Conservation (phyloP, 2,888 invertebrate species). For the Drosophila demipolita region DNA sequence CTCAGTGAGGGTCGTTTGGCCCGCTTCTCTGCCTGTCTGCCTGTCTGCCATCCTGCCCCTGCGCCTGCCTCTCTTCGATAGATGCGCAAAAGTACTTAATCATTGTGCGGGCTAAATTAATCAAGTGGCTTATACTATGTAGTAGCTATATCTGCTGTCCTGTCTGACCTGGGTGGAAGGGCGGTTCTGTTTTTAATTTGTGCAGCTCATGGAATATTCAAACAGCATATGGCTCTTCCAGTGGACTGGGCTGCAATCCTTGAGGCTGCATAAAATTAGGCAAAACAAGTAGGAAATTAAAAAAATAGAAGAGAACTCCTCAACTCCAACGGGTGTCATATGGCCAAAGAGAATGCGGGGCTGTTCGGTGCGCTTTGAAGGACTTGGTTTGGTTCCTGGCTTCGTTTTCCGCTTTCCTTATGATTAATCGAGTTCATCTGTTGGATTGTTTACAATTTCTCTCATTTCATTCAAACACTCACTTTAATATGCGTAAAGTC, state of each 20-base stretch:
- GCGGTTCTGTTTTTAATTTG: constrained; percentile 75
- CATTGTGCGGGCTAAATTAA: constrained; percentile 83
- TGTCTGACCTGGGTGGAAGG: constrained; percentile 11
- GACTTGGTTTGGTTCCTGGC: constrained; percentile 33
- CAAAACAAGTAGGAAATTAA: constrained; percentile 76
- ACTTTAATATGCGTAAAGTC: constrained; percentile 64
- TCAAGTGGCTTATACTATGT: constrained; percentile 74
- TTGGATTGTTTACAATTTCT: constrained; percentile 67
- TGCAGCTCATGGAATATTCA: constrained; percentile 80
- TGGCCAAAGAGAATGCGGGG: constrained; percentile 36
- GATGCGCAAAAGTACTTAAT: constrained; percentile 81
- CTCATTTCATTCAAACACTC: constrained; percentile 43
- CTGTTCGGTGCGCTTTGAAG: constrained; percentile 46
- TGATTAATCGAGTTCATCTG: constrained; percentile 83
- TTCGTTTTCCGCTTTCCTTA: constrained; percentile 25
- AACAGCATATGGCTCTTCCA: constrained; percentile 70
- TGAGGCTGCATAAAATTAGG: constrained; percentile 74
- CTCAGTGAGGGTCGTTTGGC: constrained; percentile 54
- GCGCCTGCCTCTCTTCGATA: constrained; percentile 36
- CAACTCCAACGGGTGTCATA: constrained; percentile 56
- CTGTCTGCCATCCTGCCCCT: constrained; percentile 14
- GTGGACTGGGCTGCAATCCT: constrained; percentile 59
- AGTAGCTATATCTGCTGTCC: constrained; percentile 28
- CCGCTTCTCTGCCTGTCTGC: constrained; percentile 16
- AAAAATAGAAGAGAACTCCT: constrained; percentile 32